These are phyloP conservation scores for Dynastes hyllus DNA, from an alignment of 2,888 invertebrate genomes.

Conservation along the genomic window DNA sequence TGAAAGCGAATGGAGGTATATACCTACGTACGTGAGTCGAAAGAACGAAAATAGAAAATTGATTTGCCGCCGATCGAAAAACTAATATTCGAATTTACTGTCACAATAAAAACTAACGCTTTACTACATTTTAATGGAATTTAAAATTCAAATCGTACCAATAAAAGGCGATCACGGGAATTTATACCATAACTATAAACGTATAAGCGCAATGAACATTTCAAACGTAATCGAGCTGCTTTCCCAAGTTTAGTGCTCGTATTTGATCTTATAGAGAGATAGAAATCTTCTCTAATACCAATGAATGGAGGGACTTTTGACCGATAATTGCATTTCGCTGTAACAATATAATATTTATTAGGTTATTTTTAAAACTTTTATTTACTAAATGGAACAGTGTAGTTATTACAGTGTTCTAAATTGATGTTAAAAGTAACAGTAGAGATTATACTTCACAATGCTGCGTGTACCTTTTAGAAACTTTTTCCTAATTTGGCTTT, in stretches of 20 bases:
- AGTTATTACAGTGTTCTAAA: no score
- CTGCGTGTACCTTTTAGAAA: no score
- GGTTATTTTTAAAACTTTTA: no score
- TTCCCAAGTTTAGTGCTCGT: conserved; percentile 26
- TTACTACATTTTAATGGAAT: conserved; percentile 49
- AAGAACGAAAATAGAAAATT: conserved; percentile 33
- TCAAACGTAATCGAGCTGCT: conserved; percentile 31
- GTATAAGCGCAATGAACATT: conserved; percentile 41
- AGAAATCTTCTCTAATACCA: not conserved
- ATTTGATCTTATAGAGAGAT: conserved; percentile 29
- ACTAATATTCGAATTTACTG: conserved; percentile 42
- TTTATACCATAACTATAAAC: conserved; percentile 43
- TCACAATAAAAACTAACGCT: conserved; percentile 48
- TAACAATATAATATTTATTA: no score
- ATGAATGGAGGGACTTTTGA: not conserved
- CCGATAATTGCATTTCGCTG: not conserved
- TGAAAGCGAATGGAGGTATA: not conserved
- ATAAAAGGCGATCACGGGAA: conserved; percentile 43
- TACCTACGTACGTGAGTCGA: not conserved
- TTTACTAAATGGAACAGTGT: no score
- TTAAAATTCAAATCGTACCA: conserved; percentile 49
- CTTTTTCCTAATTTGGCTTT: no score
- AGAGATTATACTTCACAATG: no score
- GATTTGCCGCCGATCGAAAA: conserved; percentile 23
- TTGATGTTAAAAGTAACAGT: no score